Evolutionary conservation across 2,888 invertebrate genomes (phyloP).

Genomic region (Aphidius colemani): DNA sequence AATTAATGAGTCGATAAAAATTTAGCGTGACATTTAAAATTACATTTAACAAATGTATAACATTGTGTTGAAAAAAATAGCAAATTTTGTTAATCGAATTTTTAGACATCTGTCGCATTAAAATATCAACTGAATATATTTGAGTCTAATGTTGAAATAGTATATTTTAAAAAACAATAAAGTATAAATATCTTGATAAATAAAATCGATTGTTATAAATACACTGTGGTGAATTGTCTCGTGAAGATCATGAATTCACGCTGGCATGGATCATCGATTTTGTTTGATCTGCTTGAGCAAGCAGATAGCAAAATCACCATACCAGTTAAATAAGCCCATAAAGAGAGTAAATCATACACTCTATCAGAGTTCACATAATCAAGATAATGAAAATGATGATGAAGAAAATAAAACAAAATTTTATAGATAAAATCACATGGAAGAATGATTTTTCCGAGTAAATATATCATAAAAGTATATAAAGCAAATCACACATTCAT

Average conservation of each 20-base stretch:
- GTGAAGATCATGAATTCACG: constrained; percentile 39
- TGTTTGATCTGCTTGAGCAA: constrained; percentile 35
- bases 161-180: too few relatives aligned
- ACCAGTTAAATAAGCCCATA: neutral
- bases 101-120: constrained; percentile 11
- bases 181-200: too few relatives aligned
- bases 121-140: neutral
- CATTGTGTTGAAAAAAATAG: constrained; percentile 9
- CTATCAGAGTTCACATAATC: neutral
- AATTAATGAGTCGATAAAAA: constrained; percentile 39
- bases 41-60: constrained; percentile 1
- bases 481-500: too few relatives aligned
- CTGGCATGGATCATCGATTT: constrained; percentile 41
- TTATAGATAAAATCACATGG: too few relatives aligned
- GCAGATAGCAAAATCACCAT: constrained; percentile 14
- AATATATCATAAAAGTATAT: too few relatives aligned
- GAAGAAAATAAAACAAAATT: too few relatives aligned
- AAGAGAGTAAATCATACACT: neutral
- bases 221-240: too few relatives aligned
- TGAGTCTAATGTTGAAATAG: too few relatives aligned
- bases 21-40: constrained; percentile 30
- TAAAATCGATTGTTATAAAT: too few relatives aligned
- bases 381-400: too few relatives aligned
- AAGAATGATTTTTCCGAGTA: too few relatives aligned
- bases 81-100: neutral